These are phyloP conservation scores for Salpingus planirostris DNA, from an alignment of 2,888 invertebrate species.

Conservation along the genomic window DNA sequence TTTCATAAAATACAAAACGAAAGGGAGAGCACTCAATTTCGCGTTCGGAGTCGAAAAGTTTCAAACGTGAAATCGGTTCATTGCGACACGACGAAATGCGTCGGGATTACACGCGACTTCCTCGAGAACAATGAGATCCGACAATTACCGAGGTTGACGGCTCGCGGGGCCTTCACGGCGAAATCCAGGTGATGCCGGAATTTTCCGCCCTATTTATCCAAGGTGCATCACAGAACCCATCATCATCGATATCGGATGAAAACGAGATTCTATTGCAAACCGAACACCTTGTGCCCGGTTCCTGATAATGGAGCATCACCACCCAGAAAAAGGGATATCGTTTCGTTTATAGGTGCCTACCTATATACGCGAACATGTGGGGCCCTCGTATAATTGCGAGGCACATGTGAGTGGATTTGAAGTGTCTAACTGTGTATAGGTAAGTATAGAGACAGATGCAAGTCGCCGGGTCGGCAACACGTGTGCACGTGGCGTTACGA, in stretches of 20 bases:
- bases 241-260: too few relatives aligned
- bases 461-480: slow-evolving; percentile 18
- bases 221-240: slow-evolving; percentile 7
- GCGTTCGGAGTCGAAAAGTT: neutral
- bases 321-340: too few relatives aligned
- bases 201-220: slow-evolving; percentile 9
- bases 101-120: too few relatives aligned
- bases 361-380: slow-evolving; percentile 10
- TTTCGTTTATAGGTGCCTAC: too few relatives aligned
- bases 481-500: slow-evolving; percentile 25
- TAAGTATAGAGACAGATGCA: slow-evolving; percentile 24
- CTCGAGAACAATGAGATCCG: neutral
- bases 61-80: too few relatives aligned
- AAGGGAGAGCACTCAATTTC: neutral
- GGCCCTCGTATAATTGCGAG: slow-evolving; percentile 17
- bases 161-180: too few relatives aligned
- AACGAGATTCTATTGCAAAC: too few relatives aligned
- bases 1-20: slow-evolving; percentile 1
- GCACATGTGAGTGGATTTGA: slow-evolving; percentile 24
- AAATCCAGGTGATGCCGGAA: slow-evolving; percentile 5
- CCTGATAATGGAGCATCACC: too few relatives aligned
- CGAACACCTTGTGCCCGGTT: too few relatives aligned
- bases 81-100: too few relatives aligned
- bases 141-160: neutral
- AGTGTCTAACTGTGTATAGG: slow-evolving; percentile 21